These are phyloP conservation scores for Lacanobia oleracea DNA, from an alignment of 2,888 invertebrate genomes.

Conservation along the genomic window DNA sequence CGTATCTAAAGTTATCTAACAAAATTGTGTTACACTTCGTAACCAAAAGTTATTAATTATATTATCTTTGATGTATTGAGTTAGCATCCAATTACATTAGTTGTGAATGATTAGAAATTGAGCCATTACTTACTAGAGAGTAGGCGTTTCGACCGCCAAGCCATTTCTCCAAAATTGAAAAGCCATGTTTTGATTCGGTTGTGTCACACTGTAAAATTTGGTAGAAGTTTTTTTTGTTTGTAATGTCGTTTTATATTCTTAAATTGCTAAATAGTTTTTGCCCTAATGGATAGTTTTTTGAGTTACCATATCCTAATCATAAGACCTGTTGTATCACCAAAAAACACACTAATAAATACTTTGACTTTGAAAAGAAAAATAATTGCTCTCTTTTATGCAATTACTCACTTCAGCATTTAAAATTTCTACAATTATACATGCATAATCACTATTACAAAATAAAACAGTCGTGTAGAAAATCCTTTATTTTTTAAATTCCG, in stretches of 20 bases:
- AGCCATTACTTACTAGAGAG: constrained; percentile 21
- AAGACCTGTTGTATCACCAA: too few species aligned
- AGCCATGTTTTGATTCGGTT: neutral
- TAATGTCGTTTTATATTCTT: too few species aligned
- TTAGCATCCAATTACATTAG: constrained; percentile 58
- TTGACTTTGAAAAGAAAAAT: too few species aligned
- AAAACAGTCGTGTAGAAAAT: neutral
- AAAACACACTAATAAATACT: too few species aligned
- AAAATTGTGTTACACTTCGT: constrained; percentile 36
- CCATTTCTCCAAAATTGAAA: neutral
- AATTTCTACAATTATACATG: neutral
- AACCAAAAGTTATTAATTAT: constrained; percentile 58
- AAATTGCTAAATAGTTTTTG: too few species aligned
- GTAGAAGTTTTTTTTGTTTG: too few species aligned
- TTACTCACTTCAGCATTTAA: too few species aligned
- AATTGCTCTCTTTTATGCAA: neutral
- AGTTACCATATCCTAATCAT: too few species aligned
- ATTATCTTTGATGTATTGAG: constrained; percentile 61
- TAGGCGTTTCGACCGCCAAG: constrained; percentile 10
- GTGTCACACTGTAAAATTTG: neutral
- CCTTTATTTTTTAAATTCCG: constrained; percentile 10
- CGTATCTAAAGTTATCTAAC: constrained; percentile 37
- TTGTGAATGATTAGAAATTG: constrained; percentile 55
- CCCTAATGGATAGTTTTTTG: too few species aligned
- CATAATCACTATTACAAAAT: neutral